Conservation (phyloP, 2,888 invertebrate genomes). For the Oxycera nigricornis region DNA sequence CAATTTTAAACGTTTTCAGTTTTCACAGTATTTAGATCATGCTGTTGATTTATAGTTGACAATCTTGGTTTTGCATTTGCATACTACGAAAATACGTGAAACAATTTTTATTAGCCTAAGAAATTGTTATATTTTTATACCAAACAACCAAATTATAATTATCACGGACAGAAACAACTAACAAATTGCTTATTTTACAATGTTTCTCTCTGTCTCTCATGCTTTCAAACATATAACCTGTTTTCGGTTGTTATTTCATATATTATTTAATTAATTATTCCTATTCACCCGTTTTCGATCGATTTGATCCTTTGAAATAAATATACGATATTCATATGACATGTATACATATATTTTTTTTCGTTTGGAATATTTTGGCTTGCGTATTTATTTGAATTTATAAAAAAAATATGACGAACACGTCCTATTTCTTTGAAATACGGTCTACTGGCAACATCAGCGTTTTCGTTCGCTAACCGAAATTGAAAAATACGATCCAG, state of each 20-base stretch:
- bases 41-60: conserved; percentile 42
- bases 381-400: too few relatives aligned
- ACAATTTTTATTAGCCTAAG: neutral
- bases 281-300: neutral
- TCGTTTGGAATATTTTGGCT: neutral
- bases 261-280: neutral
- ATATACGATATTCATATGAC: neutral
- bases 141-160: conserved; percentile 37
- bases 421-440: neutral
- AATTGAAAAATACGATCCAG: conserved; percentile 61
- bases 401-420: neutral
- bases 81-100: neutral
- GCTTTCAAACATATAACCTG: neutral
- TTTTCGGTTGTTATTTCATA: neutral
- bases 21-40: conserved; percentile 42
- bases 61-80: conserved; percentile 9
- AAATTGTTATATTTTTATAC: conserved; percentile 21
- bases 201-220: conserved; percentile 18
- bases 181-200: conserved; percentile 12
- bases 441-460: too few relatives aligned
- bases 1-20: conserved; percentile 31
- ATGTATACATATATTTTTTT: neutral
- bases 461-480: conserved; percentile 65
- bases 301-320: neutral
- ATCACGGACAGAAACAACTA: conserved; percentile 21